These are phyloP conservation scores for Chelidonichthys spinosus DNA, from an alignment of 2,797 vertebrate species.

Conservation along the genomic window DNA sequence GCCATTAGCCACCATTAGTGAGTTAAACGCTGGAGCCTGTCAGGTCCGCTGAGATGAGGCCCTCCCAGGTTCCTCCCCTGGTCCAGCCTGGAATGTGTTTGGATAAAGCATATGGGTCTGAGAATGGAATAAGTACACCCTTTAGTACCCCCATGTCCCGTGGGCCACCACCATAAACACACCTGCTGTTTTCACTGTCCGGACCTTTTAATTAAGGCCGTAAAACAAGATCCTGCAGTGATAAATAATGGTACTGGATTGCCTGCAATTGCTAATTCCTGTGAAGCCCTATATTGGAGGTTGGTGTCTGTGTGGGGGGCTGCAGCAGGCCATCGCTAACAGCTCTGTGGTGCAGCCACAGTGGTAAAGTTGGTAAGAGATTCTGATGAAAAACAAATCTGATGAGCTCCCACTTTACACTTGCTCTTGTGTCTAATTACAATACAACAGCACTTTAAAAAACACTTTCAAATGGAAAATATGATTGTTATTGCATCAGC, in stretches of 20 bases:
- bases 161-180: conserved; percentile 71
- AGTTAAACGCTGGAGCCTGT: conserved; percentile 40
- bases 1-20: conserved; percentile 25
- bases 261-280: conserved; percentile 35
- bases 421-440: conserved; percentile 33
- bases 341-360: conserved; percentile 25
- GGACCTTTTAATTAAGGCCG: conserved; percentile 74
- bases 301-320: conserved; percentile 36
- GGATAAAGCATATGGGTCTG: conserved; percentile 54
- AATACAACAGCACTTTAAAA: conserved; percentile 22
- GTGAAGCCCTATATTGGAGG: conserved; percentile 24
- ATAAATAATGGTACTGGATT: conserved; percentile 56
- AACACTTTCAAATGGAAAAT: conserved; percentile 39
- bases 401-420: conserved; percentile 18
- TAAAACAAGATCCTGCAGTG: conserved; percentile 73
- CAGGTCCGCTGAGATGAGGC: conserved; percentile 33
- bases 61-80: conserved; percentile 34
- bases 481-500: conserved; percentile 38
- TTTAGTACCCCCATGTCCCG: conserved; percentile 44
- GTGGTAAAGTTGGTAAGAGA: conserved; percentile 32
- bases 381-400: conserved; percentile 35
- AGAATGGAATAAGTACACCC: conserved; percentile 57
- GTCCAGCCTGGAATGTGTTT: conserved; percentile 63
- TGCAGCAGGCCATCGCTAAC: conserved; percentile 41
- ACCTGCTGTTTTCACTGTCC: conserved; percentile 70